Evolutionary conservation across 2,888 invertebrate genomes (phyloP).

Genomic region (Sphecodes monilicornis): DNA sequence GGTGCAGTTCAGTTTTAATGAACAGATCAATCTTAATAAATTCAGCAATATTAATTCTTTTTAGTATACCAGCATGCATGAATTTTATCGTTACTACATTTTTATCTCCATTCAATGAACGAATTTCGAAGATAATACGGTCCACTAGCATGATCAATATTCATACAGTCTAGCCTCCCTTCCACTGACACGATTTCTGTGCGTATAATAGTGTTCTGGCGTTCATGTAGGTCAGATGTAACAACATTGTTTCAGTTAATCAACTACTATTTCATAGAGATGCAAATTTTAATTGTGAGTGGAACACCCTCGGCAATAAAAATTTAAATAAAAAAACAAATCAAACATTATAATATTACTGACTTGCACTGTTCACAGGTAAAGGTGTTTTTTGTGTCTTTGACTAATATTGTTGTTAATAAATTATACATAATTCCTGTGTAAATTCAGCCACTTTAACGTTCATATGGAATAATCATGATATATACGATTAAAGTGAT

Average conservation of each 20-base stretch:
- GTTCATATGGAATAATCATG: no score
- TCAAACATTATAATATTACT: no score
- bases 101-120: background rate
- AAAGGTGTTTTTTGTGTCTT: no score
- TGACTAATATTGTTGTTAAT: no score
- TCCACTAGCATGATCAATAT: slow-evolving; percentile 1
- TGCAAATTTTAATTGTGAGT: background rate
- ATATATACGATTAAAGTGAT: no score
- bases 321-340: no score
- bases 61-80: background rate
- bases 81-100: background rate
- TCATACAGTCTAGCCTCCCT: background rate
- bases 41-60: background rate
- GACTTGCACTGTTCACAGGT: no score
- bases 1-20: background rate
- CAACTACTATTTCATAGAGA: background rate
- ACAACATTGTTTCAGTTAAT: slow-evolving; percentile 1
- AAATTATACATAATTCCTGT: no score
- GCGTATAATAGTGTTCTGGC: background rate
- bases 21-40: background rate
- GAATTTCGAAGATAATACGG: background rate
- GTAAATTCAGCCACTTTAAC: no score
- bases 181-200: background rate
- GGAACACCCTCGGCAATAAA: no score
- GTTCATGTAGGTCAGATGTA: slow-evolving; percentile 1